Base-by-base conservation (phyloP, 2,113 vertebrate genomes). In the Epinephelus lanceolatus region DNA sequence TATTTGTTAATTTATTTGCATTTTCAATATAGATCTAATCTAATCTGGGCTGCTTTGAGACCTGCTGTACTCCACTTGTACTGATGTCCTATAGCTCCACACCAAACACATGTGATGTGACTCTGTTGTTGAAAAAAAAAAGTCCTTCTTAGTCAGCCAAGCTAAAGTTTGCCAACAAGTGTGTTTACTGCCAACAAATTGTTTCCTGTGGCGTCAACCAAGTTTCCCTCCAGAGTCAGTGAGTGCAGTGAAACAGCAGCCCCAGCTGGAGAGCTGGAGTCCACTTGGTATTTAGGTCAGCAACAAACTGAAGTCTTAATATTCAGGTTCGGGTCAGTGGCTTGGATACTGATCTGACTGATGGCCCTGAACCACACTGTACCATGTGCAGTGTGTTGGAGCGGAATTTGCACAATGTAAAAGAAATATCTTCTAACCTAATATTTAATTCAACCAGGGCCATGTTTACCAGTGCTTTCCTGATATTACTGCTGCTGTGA, bases 231-330 rank as follows among this genome's bases (percentile, higher is more conserved):
- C 40, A 62, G 53, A 72, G 2, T 49, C 33, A n/a, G 8, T 56
- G 6, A 21, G 12, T 33, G 47, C 25, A 65, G 62, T 57, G 45
- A 86, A 87, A 88, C 83, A 86, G 81, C 70, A 52, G 9, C 66
- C 70, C 66, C 84, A 30, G 18, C 70, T 80, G 89, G 86, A 68
- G n/a, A 75, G 0, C 7, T 13, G 17, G 15, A 59, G 71, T 84
- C 15, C 76, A 25, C 2, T 21, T 10, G 17, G 13, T 14, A 30
- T 85, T 60, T 69, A 59, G 60, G 45, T 56, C 60, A 73, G 15
- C 6, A 57, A 23, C 47, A 74, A 71, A 56, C 6, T 72, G 37
- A 57, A 52, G 5, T 23, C 42, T 75, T 18, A 8, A 71, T 1
- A 17, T 9, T 74, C 5, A 37, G 2, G 23, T 78, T 49, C 19